A percentile compares a stretch with the other conserved stretches of the same genome.
Evolutionary conservation across 2,113 vertebrate genomes (phyloP).

Genomic region (Vimba vimba): DNA sequence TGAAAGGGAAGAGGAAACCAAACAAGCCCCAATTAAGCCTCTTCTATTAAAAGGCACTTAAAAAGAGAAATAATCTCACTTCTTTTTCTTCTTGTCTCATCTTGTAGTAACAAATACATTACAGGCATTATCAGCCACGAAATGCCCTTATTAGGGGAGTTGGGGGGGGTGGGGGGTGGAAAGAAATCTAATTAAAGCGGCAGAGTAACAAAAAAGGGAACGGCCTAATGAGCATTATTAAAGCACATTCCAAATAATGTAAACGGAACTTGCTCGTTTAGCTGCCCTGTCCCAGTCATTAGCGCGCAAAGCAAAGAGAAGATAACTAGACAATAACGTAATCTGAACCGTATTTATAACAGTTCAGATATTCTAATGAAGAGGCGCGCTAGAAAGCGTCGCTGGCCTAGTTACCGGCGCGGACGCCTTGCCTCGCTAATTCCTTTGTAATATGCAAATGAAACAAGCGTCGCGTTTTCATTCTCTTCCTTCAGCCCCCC

Average conservation of each 20-base stretch:
- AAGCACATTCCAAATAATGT: slow-evolving; percentile 74
- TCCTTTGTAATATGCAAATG: slow-evolving; percentile 71
- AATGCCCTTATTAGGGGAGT: slow-evolving; percentile 64
- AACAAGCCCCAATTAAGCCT: slow-evolving; percentile 69
- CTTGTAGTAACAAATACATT: slow-evolving; percentile 76
- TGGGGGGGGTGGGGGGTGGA: slow-evolving; percentile 23
- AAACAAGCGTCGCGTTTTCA: slow-evolving; percentile 65
- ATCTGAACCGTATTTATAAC: slow-evolving; percentile 66
- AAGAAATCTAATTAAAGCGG: slow-evolving; percentile 72
- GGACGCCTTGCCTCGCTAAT: slow-evolving; percentile 59
- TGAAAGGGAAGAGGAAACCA: slow-evolving; percentile 55
- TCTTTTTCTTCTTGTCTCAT: slow-evolving; percentile 63
- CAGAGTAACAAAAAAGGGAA: slow-evolving; percentile 66
- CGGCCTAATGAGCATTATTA: slow-evolving; percentile 75
- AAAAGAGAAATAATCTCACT: slow-evolving; percentile 64
- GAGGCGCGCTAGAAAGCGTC: slow-evolving; percentile 58
- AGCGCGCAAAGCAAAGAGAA: slow-evolving; percentile 71
- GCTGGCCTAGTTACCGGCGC: slow-evolving; percentile 63
- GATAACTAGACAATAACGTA: slow-evolving; percentile 74
- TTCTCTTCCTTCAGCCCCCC: slow-evolving; percentile 55
- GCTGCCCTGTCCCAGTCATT: slow-evolving; percentile 71
- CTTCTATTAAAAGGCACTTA: slow-evolving; percentile 69
- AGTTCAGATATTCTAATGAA: slow-evolving; percentile 72
- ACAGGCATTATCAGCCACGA: slow-evolving; percentile 73
- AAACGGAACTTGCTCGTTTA: slow-evolving; percentile 71